These are phyloP conservation scores for Wasmannia auropunctata DNA, from an alignment of 1,140 invertebrate genomes.

Conservation along the genomic window DNA sequence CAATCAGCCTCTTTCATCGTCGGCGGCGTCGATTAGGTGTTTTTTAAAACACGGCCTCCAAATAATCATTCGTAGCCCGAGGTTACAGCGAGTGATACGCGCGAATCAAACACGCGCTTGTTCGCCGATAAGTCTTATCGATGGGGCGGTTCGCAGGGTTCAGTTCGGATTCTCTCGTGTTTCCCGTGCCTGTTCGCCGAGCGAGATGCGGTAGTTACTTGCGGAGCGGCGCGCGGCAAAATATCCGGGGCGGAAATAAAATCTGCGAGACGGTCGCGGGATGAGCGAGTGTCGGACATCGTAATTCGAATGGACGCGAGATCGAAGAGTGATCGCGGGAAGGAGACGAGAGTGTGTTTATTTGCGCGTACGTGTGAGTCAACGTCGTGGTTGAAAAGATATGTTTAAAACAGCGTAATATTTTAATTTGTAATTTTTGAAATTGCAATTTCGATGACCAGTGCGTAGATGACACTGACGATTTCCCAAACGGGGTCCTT, in stretches of 20 bases:
- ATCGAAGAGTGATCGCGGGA: background rate
- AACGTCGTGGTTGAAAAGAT: background rate
- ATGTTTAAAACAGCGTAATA: background rate
- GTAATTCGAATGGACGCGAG: background rate
- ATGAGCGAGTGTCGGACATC: background rate
- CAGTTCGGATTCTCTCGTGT: background rate
- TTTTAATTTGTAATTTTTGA: too few relatives aligned
- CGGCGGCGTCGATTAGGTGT: background rate
- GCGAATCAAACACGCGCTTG: constrained; percentile 9
- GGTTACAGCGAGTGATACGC: constrained; percentile 38
- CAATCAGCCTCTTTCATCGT: background rate
- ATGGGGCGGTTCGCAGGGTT: constrained; percentile 44
- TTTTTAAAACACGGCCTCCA: constrained; percentile 22
- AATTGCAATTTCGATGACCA: background rate
- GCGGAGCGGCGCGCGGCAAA: background rate
- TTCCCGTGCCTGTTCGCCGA: background rate
- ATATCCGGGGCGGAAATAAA: background rate
- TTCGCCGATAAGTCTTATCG: constrained; percentile 51
- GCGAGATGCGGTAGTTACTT: constrained; percentile 30
- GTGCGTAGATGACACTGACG: background rate
- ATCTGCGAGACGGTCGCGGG: background rate
- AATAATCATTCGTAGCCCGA: constrained; percentile 25
- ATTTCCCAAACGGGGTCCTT: background rate
- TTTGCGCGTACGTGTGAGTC: background rate
- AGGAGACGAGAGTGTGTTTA: background rate